phyloP scores from a whole-genome alignment of 2,888 invertebrate genomes.

The Eupithecia subumbrata region DNA sequence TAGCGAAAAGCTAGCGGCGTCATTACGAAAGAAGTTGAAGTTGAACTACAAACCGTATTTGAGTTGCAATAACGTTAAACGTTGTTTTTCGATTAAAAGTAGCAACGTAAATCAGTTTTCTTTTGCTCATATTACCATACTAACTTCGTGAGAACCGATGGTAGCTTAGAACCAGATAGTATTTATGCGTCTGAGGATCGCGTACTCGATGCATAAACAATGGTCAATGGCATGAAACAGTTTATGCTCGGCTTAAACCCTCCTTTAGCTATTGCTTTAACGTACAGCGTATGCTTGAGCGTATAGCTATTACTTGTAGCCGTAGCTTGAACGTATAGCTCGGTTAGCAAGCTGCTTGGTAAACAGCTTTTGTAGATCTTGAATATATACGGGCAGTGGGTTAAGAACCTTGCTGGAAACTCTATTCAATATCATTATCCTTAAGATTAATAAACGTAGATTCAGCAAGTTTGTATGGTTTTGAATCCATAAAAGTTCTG shows the following conservation, averaged over 20 bases:
- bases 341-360: neutral
- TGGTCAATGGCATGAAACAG: conserved; percentile 64
- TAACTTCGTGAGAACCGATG: conserved; percentile 26
- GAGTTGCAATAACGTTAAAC: too few species aligned
- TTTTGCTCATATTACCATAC: neutral
- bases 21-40: too few species aligned
- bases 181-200: conserved; percentile 73
- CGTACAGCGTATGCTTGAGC: neutral
- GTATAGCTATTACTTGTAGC: neutral
- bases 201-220: conserved; percentile 64
- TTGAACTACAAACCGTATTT: too few species aligned
- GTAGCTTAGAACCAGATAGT: conserved; percentile 51
- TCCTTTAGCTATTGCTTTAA: conserved; percentile 22
- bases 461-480: too few species aligned
- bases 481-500: too few species aligned
- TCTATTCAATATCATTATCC: neutral
- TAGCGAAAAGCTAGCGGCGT: too few species aligned
- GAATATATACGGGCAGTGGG: neutral
- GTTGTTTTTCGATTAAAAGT: too few species aligned
- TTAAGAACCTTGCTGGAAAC: neutral
- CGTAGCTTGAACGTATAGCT: neutral
- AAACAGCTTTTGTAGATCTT: neutral
- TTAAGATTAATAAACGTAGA: too few species aligned
- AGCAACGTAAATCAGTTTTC: neutral
- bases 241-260: conserved; percentile 53